Evolutionary conservation across 2,797 vertebrate genomes (phyloP).

Genomic region (Sphenopsis melanotis): DNA sequence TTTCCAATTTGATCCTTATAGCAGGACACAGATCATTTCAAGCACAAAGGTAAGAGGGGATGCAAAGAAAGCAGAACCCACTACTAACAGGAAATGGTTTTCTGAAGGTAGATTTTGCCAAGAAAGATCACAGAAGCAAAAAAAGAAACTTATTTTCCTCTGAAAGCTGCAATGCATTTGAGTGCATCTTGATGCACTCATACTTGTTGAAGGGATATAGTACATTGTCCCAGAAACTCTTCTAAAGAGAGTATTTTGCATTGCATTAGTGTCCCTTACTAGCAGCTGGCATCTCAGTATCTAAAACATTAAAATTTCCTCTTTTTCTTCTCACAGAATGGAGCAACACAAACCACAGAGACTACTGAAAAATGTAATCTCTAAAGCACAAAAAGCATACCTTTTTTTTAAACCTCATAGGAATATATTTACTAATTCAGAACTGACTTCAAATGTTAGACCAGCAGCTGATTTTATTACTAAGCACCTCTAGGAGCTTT

Average conservation of each 20-base stretch:
- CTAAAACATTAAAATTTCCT: neutral
- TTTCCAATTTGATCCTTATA: conserved; percentile 48
- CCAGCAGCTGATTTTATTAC: neutral
- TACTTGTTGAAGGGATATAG: neutral
- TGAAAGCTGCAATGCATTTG: neutral
- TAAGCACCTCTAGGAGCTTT: neutral
- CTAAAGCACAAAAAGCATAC: neutral
- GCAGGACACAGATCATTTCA: neutral
- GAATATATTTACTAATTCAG: neutral
- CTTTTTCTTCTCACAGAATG: neutral
- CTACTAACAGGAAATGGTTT: neutral
- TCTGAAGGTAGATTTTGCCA: neutral
- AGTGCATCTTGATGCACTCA: neutral
- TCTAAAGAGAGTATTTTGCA: neutral
- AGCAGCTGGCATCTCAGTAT: neutral
- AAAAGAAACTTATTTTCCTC: neutral
- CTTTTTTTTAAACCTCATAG: neutral
- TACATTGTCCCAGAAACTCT: neutral
- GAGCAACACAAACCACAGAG: neutral
- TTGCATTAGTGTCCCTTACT: neutral
- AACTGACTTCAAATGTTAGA: neutral
- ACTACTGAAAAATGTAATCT: neutral
- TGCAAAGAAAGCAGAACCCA: conserved; percentile 2
- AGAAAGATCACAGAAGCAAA: neutral
- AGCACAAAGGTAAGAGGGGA: neutral